A percentile compares a stretch with the other conserved stretches of the same genome.
Conservation (phyloP, 2,797 vertebrate species). For the Anas capensis region DNA sequence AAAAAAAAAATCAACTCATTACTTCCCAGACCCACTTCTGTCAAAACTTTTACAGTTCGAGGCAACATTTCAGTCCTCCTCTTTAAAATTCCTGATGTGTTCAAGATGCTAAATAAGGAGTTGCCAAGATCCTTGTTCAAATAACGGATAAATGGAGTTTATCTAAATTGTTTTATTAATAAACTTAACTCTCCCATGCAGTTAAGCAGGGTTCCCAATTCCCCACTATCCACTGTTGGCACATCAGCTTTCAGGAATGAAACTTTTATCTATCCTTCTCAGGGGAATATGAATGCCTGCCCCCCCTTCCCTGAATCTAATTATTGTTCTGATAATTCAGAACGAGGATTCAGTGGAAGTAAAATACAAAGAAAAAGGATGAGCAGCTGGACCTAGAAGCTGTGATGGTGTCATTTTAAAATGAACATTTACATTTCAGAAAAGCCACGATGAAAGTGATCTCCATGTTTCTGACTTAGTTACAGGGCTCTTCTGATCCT, state of each 20-base stretch:
- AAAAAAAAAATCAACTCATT: neutral
- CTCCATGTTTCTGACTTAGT: neutral
- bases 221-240: neutral
- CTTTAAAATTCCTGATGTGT: constrained; percentile 43
- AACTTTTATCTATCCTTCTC: constrained; percentile 35
- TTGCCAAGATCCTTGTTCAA: constrained; percentile 41
- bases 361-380: neutral
- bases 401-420: constrained; percentile 19
- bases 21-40: constrained; percentile 13
- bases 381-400: constrained; percentile 2
- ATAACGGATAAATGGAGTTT: constrained; percentile 62
- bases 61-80: constrained; percentile 29
- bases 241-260: constrained; percentile 44
- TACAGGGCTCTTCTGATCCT: neutral
- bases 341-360: constrained; percentile 8
- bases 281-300: neutral
- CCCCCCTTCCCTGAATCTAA: neutral
- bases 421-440: neutral
- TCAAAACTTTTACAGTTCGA: constrained; percentile 15
- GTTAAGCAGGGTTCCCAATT: constrained; percentile 51
- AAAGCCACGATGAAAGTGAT: neutral
- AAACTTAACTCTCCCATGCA: constrained; percentile 61
- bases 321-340: constrained; percentile 46
- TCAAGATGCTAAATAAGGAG: constrained; percentile 25
- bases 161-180: constrained; percentile 70